A percentile compares a stretch with the other conserved stretches of the same genome.
These are phyloP conservation scores for Corythoichthys haematopterus DNA, from an alignment of 2,113 vertebrate species.

Conservation along the genomic window DNA sequence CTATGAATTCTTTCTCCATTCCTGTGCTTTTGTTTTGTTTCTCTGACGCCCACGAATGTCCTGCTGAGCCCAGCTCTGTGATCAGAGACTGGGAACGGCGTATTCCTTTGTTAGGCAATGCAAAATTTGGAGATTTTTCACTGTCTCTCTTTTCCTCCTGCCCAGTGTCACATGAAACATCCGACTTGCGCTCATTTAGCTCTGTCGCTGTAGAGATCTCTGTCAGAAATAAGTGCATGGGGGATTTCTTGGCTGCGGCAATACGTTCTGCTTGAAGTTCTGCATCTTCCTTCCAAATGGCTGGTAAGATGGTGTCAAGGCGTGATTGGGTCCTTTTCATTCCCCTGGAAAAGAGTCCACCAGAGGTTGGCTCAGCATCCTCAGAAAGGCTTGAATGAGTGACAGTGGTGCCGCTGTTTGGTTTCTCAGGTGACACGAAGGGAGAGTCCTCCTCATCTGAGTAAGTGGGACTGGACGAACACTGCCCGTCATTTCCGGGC, in stretches of 20 bases:
- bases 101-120: conserved; percentile 64
- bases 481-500: conserved; percentile 61
- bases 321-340: conserved; percentile 78
- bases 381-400: conserved; percentile 64
- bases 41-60: conserved; percentile 51
- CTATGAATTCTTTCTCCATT: conserved; percentile 22
- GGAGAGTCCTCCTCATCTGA: conserved; percentile 75
- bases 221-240: conserved; percentile 76
- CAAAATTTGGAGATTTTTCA: conserved; percentile 54
- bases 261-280: conserved; percentile 64
- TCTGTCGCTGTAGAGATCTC: conserved; percentile 69
- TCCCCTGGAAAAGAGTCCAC: conserved; percentile 68
- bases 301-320: conserved; percentile 73
- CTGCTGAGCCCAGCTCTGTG: conserved; percentile 65
- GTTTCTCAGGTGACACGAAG: conserved; percentile 69
- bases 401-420: conserved; percentile 44
- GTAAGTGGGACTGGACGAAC: conserved; percentile 72
- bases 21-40: conserved; percentile 28
- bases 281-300: conserved; percentile 75
- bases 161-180: conserved; percentile 46
- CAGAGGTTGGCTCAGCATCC: conserved; percentile 60
- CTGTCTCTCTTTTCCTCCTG: conserved; percentile 48
- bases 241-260: conserved; percentile 67
- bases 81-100: conserved; percentile 68
- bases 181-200: conserved; percentile 53